Evolutionary conservation across 1,140 invertebrate genomes (phyloP).

Genomic region (Radopholus similis): DNA sequence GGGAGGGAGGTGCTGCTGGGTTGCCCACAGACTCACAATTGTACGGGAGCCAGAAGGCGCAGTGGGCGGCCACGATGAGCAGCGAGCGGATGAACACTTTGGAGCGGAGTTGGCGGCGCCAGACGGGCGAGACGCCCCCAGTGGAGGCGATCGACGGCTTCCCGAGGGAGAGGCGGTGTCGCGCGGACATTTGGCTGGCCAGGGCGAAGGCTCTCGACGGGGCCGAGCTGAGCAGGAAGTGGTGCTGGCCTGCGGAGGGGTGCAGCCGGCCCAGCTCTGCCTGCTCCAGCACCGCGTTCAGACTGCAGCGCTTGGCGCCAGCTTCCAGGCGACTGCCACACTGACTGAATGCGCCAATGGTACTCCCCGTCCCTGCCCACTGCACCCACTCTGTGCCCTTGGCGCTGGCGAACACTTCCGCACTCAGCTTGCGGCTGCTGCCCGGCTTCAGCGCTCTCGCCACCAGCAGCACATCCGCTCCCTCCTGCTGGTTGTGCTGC

Average conservation of each 20-base stretch:
- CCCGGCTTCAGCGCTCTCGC: background rate
- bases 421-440: background rate
- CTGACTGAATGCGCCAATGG: background rate
- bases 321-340: background rate
- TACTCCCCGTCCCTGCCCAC: background rate
- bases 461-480: background rate
- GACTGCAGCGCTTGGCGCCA: background rate
- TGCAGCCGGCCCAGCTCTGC: background rate
- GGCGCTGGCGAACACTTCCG: background rate
- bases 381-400: background rate
- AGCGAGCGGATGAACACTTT: slow-evolving; percentile 48
- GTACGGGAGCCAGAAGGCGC: slow-evolving; percentile 53
- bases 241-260: background rate
- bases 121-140: slow-evolving; percentile 21
- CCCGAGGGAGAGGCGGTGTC: background rate
- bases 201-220: background rate
- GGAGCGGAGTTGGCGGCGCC: slow-evolving; percentile 50
- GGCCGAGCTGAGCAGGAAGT: background rate
- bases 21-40: slow-evolving; percentile 22
- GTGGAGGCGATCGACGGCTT: slow-evolving; percentile 9
- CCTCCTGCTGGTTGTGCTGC: background rate
- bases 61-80: slow-evolving; percentile 39
- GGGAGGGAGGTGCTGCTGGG: background rate
- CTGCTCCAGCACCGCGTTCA: background rate
- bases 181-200: background rate